Conservation (phyloP, 2,888 invertebrate species). For the Agonopterix subpropinquella region DNA sequence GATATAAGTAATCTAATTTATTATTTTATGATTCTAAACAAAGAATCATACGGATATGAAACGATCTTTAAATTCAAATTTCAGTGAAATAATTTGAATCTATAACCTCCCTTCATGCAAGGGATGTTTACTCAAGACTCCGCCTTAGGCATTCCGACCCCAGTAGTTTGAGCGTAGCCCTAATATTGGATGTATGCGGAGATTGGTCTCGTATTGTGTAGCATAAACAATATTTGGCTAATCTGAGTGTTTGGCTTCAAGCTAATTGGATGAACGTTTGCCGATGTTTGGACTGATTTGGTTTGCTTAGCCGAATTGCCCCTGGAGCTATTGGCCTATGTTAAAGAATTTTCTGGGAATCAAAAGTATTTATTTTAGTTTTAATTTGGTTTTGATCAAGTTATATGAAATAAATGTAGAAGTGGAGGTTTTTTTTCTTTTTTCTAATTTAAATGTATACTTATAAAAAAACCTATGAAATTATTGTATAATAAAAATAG, state of each 20-base stretch:
- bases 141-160: conserved; percentile 19
- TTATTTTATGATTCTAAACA: too few relatives aligned
- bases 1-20: too few relatives aligned
- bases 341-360: too few relatives aligned
- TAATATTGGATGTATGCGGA: conserved; percentile 53
- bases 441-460: too few relatives aligned
- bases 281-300: conserved; percentile 27
- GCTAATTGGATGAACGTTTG: conserved; percentile 52
- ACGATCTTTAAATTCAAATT: too few relatives aligned
- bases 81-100: too few relatives aligned
- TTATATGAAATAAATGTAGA: background rate
- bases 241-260: conserved; percentile 51
- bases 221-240: conserved; percentile 61
- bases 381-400: background rate
- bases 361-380: too few relatives aligned
- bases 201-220: conserved; percentile 51
- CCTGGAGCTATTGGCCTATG: background rate
- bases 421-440: too few relatives aligned
- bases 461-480: too few relatives aligned
- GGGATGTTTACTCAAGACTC: background rate
- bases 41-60: too few relatives aligned
- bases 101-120: background rate
- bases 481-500: too few relatives aligned
- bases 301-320: conserved; percentile 14
- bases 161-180: conserved; percentile 22